Percentiles rank a stretch among this genome's conserved stretches.
Conservation (phyloP, 1,140 invertebrate genomes). For the Drosophila nannoptera region DNA sequence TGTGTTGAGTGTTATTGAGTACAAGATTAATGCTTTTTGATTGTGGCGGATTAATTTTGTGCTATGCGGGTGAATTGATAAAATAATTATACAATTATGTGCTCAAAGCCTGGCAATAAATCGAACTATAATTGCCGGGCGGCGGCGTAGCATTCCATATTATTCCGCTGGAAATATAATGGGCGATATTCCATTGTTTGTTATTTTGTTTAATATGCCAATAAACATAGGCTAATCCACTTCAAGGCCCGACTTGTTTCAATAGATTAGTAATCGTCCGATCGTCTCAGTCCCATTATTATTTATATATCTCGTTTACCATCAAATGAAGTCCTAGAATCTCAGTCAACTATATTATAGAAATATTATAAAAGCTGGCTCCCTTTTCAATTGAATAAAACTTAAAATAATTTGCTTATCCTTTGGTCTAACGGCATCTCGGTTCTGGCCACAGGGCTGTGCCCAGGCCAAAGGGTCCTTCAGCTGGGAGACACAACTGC, state of each 20-base stretch:
- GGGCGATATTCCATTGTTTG: not conserved
- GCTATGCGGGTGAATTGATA: slow-evolving; percentile 27
- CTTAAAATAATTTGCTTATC: slow-evolving; percentile 9
- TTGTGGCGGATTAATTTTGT: slow-evolving; percentile 36
- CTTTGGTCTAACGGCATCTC: slow-evolving; percentile 15
- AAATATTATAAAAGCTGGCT: not conserved
- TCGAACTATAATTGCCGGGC: slow-evolving; percentile 24
- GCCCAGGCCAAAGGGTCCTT: not conserved
- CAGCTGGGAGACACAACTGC: slow-evolving; percentile 48
- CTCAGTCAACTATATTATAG: not conserved
- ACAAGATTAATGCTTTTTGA: slow-evolving; percentile 37
- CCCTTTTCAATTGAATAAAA: not conserved
- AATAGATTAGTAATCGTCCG: too few relatives aligned
- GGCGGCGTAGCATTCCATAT: not conserved
- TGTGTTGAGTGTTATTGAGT: slow-evolving; percentile 22
- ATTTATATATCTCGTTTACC: too few relatives aligned
- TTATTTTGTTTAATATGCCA: too few relatives aligned
- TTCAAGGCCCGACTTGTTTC: too few relatives aligned
- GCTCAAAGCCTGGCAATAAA: slow-evolving; percentile 25
- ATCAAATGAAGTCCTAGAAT: too few relatives aligned
- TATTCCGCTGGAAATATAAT: not conserved
- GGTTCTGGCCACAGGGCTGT: slow-evolving; percentile 2
- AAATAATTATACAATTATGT: slow-evolving; percentile 37
- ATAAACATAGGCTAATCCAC: too few relatives aligned
- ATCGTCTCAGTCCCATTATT: too few relatives aligned